Conservation (phyloP, 2,797 vertebrate genomes). For the Pogonophryne albipinna region DNA sequence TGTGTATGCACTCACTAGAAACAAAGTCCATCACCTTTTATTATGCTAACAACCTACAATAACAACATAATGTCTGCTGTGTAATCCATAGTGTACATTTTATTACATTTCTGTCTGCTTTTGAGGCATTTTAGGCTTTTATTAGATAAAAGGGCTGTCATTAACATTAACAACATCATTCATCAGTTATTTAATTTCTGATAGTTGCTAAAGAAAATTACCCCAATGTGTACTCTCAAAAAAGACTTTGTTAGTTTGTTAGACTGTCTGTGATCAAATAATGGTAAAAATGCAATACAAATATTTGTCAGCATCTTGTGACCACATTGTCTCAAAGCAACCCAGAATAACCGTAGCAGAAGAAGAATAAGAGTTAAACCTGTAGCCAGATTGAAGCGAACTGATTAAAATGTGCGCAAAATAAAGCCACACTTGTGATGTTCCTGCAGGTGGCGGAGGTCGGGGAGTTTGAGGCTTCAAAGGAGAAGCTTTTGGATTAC, state of each 20-base stretch:
- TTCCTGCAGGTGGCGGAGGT: slow-evolving; percentile 84
- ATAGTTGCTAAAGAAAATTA: not conserved
- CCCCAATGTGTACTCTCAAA: not conserved
- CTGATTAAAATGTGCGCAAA: too few species aligned
- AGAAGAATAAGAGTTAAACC: too few species aligned
- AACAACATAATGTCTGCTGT: too few species aligned
- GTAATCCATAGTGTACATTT: too few species aligned
- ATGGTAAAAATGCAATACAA: too few species aligned
- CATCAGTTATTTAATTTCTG: not conserved
- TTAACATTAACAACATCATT: too few species aligned
- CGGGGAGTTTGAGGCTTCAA: slow-evolving; percentile 91
- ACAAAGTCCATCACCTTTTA: not conserved
- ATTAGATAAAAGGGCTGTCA: not conserved
- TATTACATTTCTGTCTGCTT: too few species aligned
- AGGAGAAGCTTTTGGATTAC: slow-evolving; percentile 93
- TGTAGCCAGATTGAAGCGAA: too few species aligned
- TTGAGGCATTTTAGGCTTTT: not conserved
- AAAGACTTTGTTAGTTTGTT: not conserved
- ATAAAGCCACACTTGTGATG: not conserved
- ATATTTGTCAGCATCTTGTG: too few species aligned
- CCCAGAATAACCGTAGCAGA: too few species aligned
- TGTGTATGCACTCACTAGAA: not conserved
- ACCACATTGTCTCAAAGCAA: too few species aligned
- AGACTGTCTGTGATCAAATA: too few species aligned
- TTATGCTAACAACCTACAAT: not conserved